phyloP scores from a whole-genome alignment of 53 echinoderm and acorn worm species.

The Astropecten irregularis region DNA sequence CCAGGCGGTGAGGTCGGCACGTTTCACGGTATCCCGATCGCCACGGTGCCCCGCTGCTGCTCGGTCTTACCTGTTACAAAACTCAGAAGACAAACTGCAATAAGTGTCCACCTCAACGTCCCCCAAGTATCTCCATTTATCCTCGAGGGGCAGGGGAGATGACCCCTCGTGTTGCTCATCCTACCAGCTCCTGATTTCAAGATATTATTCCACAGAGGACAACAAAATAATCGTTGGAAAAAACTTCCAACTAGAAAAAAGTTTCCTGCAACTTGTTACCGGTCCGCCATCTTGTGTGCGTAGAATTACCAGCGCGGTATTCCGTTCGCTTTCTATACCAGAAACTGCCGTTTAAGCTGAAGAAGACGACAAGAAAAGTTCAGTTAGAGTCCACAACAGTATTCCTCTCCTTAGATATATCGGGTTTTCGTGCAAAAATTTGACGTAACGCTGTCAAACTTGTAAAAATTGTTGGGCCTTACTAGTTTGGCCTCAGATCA shows the following conservation, averaged over 20 bases:
- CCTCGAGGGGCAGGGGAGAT: background rate
- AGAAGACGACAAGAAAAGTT: too few relatives aligned
- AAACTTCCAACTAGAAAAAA: background rate
- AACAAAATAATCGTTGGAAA: background rate
- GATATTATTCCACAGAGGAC: too few relatives aligned
- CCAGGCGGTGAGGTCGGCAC: too few relatives aligned
- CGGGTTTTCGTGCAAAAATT: background rate
- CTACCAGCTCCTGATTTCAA: too few relatives aligned
- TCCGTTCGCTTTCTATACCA: too few relatives aligned
- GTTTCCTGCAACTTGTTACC: constrained; percentile 4
- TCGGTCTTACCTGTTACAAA: constrained; percentile 43
- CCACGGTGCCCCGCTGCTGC: too few relatives aligned
- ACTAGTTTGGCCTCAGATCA: too few relatives aligned
- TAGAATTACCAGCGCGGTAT: too few relatives aligned
- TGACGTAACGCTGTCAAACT: background rate
- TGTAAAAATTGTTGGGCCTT: background rate
- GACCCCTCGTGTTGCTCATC: background rate
- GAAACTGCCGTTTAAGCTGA: too few relatives aligned
- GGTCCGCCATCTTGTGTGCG: constrained; percentile 30
- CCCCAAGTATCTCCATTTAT: background rate
- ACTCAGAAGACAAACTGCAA: constrained; percentile 2
- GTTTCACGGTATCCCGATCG: too few relatives aligned
- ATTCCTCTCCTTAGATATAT: background rate
- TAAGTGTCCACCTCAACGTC: background rate
- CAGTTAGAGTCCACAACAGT: background rate